Evolutionary conservation across 1,140 invertebrate species (phyloP).

Genomic region (Pomacea maculata): DNA sequence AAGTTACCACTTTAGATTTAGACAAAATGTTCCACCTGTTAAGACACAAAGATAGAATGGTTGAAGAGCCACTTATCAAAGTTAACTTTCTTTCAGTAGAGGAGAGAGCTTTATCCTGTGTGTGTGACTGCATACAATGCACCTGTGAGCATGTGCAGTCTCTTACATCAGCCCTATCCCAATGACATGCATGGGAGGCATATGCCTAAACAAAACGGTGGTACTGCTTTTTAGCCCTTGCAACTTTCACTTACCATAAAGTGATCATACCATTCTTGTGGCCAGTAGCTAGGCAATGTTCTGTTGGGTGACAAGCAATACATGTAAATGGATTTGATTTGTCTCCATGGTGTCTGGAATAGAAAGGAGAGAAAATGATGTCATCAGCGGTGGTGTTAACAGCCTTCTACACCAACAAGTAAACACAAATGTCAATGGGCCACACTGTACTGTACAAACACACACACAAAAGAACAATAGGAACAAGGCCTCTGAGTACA

Average conservation of each 20-base stretch:
- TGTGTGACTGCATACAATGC: too few relatives aligned
- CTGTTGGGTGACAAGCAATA: slow-evolving; percentile 75
- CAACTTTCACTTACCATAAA: slow-evolving; percentile 70
- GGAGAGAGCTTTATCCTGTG: too few relatives aligned
- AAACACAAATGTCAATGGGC: not conserved
- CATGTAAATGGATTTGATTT: slow-evolving; percentile 71
- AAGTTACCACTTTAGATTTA: slow-evolving; percentile 61
- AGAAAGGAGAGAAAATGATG: not conserved
- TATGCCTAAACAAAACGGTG: too few relatives aligned
- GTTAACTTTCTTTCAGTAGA: too few relatives aligned
- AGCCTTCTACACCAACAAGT: not conserved
- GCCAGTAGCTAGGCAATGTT: slow-evolving; percentile 76
- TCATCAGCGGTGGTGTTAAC: not conserved
- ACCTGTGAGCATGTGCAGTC: too few relatives aligned
- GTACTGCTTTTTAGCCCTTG: too few relatives aligned
- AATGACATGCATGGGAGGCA: too few relatives aligned
- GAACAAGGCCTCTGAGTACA: not conserved
- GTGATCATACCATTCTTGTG: slow-evolving; percentile 75
- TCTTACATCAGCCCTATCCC: too few relatives aligned
- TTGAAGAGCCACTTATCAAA: too few relatives aligned
- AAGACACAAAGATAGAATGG: slow-evolving; percentile 6
- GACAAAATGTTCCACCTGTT: slow-evolving; percentile 61
- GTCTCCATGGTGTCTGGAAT: slow-evolving; percentile 31
- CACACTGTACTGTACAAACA: not conserved
- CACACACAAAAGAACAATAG: not conserved